A percentile compares a stretch with the other conserved stretches of the same genome.
phyloP scores from a whole-genome alignment of 2,113 vertebrate genomes.

The Rhabdomys dilectus region DNA sequence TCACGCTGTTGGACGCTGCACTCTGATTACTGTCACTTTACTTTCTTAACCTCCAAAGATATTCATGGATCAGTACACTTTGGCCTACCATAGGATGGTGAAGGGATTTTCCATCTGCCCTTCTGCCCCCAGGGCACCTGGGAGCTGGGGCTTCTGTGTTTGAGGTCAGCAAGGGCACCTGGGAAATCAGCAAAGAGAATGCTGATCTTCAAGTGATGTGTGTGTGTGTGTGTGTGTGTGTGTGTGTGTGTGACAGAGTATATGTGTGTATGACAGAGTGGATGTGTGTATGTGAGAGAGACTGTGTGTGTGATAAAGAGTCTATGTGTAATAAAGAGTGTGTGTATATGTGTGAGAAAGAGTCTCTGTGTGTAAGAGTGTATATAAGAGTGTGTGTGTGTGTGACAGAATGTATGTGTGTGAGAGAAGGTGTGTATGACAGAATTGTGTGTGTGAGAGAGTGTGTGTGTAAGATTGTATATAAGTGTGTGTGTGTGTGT shows the following conservation, averaged over 20 bases:
- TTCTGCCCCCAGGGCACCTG: not conserved
- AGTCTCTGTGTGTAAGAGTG: too few species aligned
- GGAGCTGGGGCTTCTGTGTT: not conserved
- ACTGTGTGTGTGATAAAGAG: too few species aligned
- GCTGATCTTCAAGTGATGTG: not conserved
- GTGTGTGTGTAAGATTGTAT: too few species aligned
- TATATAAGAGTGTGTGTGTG: too few species aligned
- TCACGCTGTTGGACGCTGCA: rapidly evolving
- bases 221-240: not conserved
- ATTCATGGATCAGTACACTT: not conserved
- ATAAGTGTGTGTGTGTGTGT: not conserved
- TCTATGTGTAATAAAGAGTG: too few species aligned
- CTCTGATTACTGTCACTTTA: not conserved
- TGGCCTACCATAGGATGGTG: not conserved
- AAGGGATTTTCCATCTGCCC: not conserved
- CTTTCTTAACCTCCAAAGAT: not conserved
- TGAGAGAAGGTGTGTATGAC: too few species aligned
- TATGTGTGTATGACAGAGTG: too few species aligned
- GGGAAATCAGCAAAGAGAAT: not conserved
- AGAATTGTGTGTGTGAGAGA: too few species aligned
- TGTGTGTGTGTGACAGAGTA: not conserved
- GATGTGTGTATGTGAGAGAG: too few species aligned
- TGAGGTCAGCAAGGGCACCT: not conserved
- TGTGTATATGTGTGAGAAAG: too few species aligned
- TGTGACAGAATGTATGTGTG: too few species aligned